A percentile compares a stretch with the other conserved stretches of the same genome.
phyloP scores from a whole-genome alignment of 2,888 invertebrate genomes.

The Celastrina argiolus region DNA sequence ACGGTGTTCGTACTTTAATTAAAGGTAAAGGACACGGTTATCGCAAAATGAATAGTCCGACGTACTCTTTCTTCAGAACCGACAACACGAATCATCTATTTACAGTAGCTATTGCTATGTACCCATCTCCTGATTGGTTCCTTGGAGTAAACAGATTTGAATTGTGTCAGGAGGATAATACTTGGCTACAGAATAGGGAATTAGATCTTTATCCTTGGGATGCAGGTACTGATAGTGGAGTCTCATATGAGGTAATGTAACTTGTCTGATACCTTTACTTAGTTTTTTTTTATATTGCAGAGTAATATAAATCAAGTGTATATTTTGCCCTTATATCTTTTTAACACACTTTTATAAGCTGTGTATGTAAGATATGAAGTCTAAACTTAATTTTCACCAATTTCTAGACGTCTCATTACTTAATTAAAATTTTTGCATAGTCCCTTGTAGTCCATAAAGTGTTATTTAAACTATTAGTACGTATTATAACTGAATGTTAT shows the following conservation, averaged over 20 bases:
- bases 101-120: slow-evolving; percentile 52
- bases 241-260: slow-evolving; percentile 87
- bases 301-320: no score
- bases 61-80: slow-evolving; percentile 59
- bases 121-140: slow-evolving; percentile 95
- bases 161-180: slow-evolving; percentile 90
- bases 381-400: no score
- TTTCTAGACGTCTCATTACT: no score
- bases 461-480: no score
- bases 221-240: slow-evolving; percentile 95
- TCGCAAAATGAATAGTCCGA: slow-evolving; percentile 57
- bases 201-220: slow-evolving; percentile 96
- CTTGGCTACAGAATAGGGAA: slow-evolving; percentile 89
- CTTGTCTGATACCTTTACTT: not conserved
- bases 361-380: no score
- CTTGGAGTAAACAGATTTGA: slow-evolving; percentile 94
- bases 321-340: no score
- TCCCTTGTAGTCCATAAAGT: no score
- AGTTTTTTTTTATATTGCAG: no score
- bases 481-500: no score
- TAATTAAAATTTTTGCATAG: no score
- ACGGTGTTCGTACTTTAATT: slow-evolving; percentile 61
- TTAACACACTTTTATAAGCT: no score
- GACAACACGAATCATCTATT: slow-evolving; percentile 58
- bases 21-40: slow-evolving; percentile 68